Base-by-base conservation (phyloP, 1,140 invertebrate genomes). In the Brachionus plicatilis region DNA sequence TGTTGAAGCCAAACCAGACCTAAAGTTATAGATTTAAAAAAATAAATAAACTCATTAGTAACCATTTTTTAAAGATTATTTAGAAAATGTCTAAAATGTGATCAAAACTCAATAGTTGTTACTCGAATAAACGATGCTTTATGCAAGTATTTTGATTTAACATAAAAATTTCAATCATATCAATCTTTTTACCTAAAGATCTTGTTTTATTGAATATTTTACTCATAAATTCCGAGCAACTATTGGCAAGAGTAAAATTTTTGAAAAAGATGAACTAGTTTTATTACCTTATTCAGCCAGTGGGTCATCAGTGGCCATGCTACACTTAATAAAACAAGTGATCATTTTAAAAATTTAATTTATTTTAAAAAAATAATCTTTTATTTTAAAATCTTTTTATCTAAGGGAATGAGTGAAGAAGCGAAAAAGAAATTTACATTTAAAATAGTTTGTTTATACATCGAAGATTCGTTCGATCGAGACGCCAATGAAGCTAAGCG, bases 121-220 rank as follows among this genome's bases (percentile, higher is more conserved):
- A 82, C 79, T 12, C 12, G 79, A 65, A 82, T 82, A 29, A 82
- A 82, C 20, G 79, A 82, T 82, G 53, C 79, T 1, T 20, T 82
- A 47, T 82, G 79, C 65, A 37, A 47, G 79, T 82, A 82, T 60
- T 20, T 20, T 24, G 4, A 37, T 60, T 27, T 12, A 3, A 24
- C n/a, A 43, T 8, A 20, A 27, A 43, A 9, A 43, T 41, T 53
- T 29, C 8, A 37, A 17, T 1, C n/a, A 12, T 43, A 65, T 17
- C 3, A 60, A 41, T 29, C 14, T 65, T 65, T 33, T 17, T 20
- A 6, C n/a, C 9, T 14, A 27, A 11, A 83, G 82, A 33, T 17
- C 24, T 3, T 83, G 82, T 70, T 83, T 83, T 56, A n/a, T 68
- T 17, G 82, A 83, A 70, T 83, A 68, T 83, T 83, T 83, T 47